phyloP scores from a whole-genome alignment of 2,113 vertebrate species.

The Vicugna pacos region DNA sequence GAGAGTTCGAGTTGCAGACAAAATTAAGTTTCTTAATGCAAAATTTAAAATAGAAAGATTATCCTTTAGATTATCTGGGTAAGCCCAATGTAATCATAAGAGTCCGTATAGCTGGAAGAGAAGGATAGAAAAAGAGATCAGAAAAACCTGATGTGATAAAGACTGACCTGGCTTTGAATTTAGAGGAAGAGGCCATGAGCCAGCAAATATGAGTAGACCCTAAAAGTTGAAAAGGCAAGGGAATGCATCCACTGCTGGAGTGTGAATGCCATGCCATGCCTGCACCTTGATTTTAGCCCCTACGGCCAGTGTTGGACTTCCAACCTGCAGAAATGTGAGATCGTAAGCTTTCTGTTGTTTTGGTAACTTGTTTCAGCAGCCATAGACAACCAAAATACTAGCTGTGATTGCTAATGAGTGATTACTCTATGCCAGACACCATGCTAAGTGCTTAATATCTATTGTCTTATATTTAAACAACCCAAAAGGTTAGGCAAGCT shows the following conservation, averaged over 20 bases:
- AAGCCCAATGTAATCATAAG: background rate
- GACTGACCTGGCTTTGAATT: background rate
- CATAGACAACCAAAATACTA: background rate
- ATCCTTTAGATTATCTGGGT: background rate
- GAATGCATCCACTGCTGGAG: background rate
- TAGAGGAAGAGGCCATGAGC: background rate
- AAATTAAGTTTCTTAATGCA: constrained; percentile 10
- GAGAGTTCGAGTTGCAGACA: background rate
- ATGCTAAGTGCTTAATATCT: background rate
- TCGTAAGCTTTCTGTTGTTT: background rate
- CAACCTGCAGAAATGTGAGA: background rate
- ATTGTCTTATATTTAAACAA: background rate
- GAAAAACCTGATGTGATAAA: background rate
- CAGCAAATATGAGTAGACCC: background rate
- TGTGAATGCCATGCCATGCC: background rate
- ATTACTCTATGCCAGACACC: background rate
- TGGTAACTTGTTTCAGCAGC: background rate
- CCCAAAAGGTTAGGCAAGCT: background rate
- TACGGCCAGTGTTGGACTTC: background rate
- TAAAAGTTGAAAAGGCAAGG: background rate
- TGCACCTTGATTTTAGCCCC: background rate
- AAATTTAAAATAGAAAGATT: background rate
- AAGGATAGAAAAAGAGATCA: background rate
- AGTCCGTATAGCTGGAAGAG: background rate
- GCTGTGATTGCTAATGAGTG: background rate